Evolutionary conservation across 2,888 invertebrate genomes (phyloP).

Genomic region (Graphium colonna): DNA sequence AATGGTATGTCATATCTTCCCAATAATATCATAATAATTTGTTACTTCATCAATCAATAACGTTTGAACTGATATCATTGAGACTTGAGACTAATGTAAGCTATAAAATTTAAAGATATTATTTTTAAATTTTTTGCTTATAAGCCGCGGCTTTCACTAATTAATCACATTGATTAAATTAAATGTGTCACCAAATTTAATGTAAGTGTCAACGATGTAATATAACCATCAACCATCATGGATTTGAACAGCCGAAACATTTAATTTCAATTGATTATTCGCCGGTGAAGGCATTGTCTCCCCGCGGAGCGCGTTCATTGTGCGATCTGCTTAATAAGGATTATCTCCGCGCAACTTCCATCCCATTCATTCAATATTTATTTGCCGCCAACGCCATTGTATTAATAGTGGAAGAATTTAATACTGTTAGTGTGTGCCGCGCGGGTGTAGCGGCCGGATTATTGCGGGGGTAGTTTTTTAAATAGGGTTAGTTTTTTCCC

Average conservation of each 20-base stretch:
- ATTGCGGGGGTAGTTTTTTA: slow-evolving; percentile 73
- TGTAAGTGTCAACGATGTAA: background rate
- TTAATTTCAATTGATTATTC: slow-evolving; percentile 23
- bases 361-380: slow-evolving; percentile 73
- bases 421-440: slow-evolving; percentile 74
- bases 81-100: no score
- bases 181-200: background rate
- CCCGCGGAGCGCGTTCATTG: slow-evolving; percentile 34
- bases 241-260: slow-evolving; percentile 12
- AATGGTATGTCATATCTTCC: no score
- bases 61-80: no score
- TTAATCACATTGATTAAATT: background rate
- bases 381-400: slow-evolving; percentile 66
- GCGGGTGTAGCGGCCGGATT: slow-evolving; percentile 64
- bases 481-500: slow-evolving; percentile 76
- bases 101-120: no score
- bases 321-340: slow-evolving; percentile 64
- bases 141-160: background rate
- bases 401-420: slow-evolving; percentile 74
- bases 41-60: no score
- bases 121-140: no score
- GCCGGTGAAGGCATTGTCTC: slow-evolving; percentile 19
- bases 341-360: slow-evolving; percentile 51
- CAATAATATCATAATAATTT: no score
- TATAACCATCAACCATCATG: background rate